These are phyloP conservation scores for Gastrophysa polygoni DNA, from an alignment of 2,888 invertebrate species.

Conservation along the genomic window DNA sequence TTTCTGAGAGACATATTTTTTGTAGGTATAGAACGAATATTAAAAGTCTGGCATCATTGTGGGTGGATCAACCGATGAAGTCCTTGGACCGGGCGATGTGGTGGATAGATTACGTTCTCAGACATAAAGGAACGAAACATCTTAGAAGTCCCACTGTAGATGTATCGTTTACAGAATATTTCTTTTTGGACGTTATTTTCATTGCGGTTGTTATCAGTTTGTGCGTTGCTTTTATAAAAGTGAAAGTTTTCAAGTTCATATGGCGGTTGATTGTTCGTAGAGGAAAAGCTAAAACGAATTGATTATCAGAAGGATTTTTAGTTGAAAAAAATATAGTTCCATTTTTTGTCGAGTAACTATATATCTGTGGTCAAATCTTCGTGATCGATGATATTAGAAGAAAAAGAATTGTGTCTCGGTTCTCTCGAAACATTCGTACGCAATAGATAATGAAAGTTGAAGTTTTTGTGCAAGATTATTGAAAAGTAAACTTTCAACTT, in stretches of 20 bases:
- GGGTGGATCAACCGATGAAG: slow-evolving; percentile 41
- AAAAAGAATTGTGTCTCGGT: no score
- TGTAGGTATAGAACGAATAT: slow-evolving; percentile 40
- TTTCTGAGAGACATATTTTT: no score
- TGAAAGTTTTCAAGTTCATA: background rate
- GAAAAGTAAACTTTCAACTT: no score
- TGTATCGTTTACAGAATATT: slow-evolving; percentile 55
- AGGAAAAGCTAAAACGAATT: slow-evolving; percentile 4
- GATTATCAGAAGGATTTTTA: background rate
- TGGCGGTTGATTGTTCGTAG: background rate
- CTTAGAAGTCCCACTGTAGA: slow-evolving; percentile 59
- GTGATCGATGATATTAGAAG: no score
- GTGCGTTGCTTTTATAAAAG: background rate
- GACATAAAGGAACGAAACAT: slow-evolving; percentile 56
- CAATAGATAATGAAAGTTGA: no score
- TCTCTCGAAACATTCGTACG: no score
- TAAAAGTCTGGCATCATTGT: slow-evolving; percentile 29
- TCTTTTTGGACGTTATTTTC: slow-evolving; percentile 55
- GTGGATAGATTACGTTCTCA: slow-evolving; percentile 47
- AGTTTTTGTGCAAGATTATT: no score
- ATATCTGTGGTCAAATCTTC: no score
- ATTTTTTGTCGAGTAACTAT: no score
- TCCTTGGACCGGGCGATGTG: slow-evolving; percentile 44
- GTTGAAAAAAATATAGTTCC: no score
- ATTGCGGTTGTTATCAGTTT: background rate